Conservation (phyloP, 2,797 vertebrate genomes). For the Lithobates pipiens region DNA sequence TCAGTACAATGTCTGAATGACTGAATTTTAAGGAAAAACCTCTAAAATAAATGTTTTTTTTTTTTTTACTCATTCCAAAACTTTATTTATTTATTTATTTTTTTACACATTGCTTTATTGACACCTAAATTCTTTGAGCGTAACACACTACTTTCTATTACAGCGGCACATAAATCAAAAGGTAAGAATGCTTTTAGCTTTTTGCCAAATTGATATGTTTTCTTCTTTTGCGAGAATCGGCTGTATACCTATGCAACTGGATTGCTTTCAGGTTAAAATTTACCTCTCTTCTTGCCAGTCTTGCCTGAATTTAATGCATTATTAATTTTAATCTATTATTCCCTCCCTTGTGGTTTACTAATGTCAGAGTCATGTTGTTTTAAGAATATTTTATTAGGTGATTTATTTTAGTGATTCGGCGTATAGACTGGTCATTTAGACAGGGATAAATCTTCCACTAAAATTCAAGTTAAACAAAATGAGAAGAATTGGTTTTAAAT, state of each 20-base stretch:
- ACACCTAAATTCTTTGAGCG: not conserved
- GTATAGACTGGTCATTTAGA: slow-evolving; percentile 19
- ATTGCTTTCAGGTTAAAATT: slow-evolving; percentile 23
- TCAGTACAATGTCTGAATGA: no score
- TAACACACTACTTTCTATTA: not conserved
- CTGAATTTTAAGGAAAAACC: no score
- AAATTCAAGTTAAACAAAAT: not conserved
- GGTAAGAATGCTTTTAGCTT: not conserved
- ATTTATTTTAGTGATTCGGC: slow-evolving; percentile 29
- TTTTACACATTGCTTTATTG: not conserved
- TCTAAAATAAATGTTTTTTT: no score
- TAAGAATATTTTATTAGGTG: slow-evolving; percentile 49
- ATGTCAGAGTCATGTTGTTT: slow-evolving; percentile 46
- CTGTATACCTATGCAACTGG: slow-evolving; percentile 15
- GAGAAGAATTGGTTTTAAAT: not conserved
- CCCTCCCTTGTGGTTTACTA: slow-evolving; percentile 45
- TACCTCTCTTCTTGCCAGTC: slow-evolving; percentile 13
- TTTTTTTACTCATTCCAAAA: not conserved
- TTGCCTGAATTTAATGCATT: slow-evolving; percentile 45
- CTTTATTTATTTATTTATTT: not conserved
- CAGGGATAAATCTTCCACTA: not conserved
- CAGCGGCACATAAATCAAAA: not conserved
- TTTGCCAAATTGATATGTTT: not conserved
- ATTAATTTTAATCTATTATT: slow-evolving; percentile 55
- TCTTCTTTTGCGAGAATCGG: not conserved